Percentiles rank a stretch among this genome's conserved stretches.
phyloP scores from a whole-genome alignment of 1,140 invertebrate species.

The Atta colombica region DNA sequence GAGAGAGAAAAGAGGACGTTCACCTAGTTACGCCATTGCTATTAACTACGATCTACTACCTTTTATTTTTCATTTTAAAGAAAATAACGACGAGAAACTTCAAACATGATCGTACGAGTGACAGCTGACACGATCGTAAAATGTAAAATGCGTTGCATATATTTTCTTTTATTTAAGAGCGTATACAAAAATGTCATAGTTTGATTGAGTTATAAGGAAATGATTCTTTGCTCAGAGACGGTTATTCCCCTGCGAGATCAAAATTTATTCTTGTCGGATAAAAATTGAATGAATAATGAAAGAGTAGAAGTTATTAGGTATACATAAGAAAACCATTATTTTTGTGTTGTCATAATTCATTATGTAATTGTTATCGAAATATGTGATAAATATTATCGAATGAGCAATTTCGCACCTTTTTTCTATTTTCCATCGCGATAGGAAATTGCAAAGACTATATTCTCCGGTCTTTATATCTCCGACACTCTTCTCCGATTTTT shows the following conservation, averaged over 20 bases:
- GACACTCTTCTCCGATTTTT: conserved; percentile 5
- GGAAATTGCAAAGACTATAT: conserved; percentile 19
- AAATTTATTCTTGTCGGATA: not conserved
- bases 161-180: conserved; percentile 19
- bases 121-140: conserved; percentile 28
- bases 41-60: conserved; percentile 14
- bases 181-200: not conserved
- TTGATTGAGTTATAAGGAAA: not conserved
- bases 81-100: not conserved
- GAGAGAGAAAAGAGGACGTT: not conserved
- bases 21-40: conserved; percentile 8
- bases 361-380: not conserved
- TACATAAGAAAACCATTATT: not conserved
- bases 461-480: not conserved
- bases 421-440: not conserved
- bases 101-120: conserved; percentile 1
- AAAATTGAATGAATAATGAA: not conserved
- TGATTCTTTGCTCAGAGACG: not conserved
- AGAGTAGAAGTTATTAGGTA: not conserved
- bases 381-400: not conserved
- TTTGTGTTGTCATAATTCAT: conserved; percentile 12
- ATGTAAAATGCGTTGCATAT: not conserved
- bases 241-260: not conserved
- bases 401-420: not conserved
- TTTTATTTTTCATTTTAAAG: not conserved